Evolutionary conservation across 2,113 vertebrate genomes (phyloP).

Genomic region (Brachypteracias leptosomus): DNA sequence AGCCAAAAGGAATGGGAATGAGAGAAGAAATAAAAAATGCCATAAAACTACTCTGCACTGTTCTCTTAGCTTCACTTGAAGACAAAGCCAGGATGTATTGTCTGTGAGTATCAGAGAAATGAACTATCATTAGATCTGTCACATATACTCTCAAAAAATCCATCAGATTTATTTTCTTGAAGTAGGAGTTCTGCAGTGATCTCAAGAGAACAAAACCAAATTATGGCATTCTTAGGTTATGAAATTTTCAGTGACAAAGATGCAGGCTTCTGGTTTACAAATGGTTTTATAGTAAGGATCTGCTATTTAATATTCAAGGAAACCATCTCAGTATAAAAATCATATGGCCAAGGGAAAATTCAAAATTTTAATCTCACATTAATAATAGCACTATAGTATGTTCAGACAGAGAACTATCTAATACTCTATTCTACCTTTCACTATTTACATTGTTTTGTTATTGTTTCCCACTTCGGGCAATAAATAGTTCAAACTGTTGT

Average conservation of each 20-base stretch:
- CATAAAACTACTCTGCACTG: not conserved
- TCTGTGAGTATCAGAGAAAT: not conserved
- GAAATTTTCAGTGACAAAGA: constrained; percentile 24
- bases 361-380: not conserved
- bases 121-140: not conserved
- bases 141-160: not conserved
- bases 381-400: not conserved
- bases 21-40: not conserved
- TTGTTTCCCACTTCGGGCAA: not conserved
- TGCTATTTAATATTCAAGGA: constrained; percentile 25
- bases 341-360: not conserved
- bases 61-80: not conserved
- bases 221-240: not conserved
- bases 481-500: not conserved
- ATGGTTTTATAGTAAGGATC: not conserved
- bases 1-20: not conserved
- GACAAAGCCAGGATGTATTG: not conserved
- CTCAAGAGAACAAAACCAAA: not conserved
- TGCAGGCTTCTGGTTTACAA: not conserved
- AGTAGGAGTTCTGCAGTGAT: not conserved
- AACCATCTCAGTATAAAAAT: not conserved
- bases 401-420: not conserved
- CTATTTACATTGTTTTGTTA: not conserved
- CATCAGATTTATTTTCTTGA: not conserved
- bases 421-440: not conserved